Percentiles rank a stretch among this genome's conserved stretches.
Conservation (phyloP, 1,140 invertebrate genomes). For the Solen grandis region DNA sequence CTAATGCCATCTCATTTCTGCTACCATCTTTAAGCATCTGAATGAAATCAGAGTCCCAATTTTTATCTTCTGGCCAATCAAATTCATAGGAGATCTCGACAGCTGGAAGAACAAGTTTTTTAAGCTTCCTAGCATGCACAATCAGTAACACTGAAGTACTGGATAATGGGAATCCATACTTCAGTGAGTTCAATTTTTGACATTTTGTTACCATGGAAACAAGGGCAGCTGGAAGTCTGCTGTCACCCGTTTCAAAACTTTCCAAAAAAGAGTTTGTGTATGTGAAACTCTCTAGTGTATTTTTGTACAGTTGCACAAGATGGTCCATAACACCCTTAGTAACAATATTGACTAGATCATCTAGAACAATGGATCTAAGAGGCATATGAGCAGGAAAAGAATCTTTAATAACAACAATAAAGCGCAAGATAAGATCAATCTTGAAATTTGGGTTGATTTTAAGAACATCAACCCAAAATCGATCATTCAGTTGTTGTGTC, state of each 20-base stretch:
- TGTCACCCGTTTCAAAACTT: slow-evolving; percentile 64
- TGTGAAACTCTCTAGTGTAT: slow-evolving; percentile 57
- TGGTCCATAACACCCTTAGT: slow-evolving; percentile 67
- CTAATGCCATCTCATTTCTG: slow-evolving; percentile 50
- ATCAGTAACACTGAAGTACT: slow-evolving; percentile 61
- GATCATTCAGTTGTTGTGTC: slow-evolving; percentile 53
- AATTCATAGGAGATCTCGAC: slow-evolving; percentile 65
- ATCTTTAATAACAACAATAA: slow-evolving; percentile 64
- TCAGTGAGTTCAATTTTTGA: slow-evolving; percentile 49
- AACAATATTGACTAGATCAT: slow-evolving; percentile 66
- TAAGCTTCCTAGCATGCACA: slow-evolving; percentile 57
- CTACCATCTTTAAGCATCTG: slow-evolving; percentile 52
- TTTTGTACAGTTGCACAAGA: slow-evolving; percentile 52
- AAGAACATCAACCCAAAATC: slow-evolving; percentile 59
- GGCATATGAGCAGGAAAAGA: slow-evolving; percentile 62
- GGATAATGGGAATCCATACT: slow-evolving; percentile 67
- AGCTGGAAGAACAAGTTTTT: slow-evolving; percentile 55
- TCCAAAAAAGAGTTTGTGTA: slow-evolving; percentile 67
- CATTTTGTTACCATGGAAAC: slow-evolving; percentile 58
- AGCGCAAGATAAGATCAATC: slow-evolving; percentile 59
- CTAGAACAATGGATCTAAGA: slow-evolving; percentile 55
- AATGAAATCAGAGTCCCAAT: slow-evolving; percentile 49
- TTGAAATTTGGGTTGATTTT: slow-evolving; percentile 58
- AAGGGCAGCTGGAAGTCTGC: slow-evolving; percentile 56
- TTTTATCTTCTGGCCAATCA: slow-evolving; percentile 56